These are phyloP conservation scores for Mesaphorura yosii DNA, from an alignment of 1,140 invertebrate genomes.

Conservation along the genomic window DNA sequence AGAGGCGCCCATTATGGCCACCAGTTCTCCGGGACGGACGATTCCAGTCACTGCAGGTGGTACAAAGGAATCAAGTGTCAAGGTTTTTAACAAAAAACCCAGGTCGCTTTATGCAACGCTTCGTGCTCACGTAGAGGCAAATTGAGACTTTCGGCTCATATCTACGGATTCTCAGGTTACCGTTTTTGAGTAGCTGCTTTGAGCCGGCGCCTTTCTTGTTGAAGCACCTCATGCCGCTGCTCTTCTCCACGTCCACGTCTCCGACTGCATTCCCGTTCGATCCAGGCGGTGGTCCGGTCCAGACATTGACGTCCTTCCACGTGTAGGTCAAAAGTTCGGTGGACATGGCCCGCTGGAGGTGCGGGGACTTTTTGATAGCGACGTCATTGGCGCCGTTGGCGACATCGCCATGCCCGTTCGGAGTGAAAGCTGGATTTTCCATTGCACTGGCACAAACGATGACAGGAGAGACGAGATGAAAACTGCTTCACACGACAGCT, in stretches of 20 bases:
- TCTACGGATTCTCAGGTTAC: background rate
- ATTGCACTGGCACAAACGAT: no score
- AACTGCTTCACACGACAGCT: no score
- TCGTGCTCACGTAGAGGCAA: no score
- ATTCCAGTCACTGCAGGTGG: background rate
- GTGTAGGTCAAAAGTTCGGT: constrained; percentile 1
- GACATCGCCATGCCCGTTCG: no score
- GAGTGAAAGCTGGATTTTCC: no score
- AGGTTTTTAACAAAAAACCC: no score
- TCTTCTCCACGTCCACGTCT: background rate
- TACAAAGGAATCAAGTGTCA: no score
- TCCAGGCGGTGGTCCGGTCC: background rate
- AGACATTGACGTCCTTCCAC: constrained; percentile 5
- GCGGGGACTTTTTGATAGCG: no score
- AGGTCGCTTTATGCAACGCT: no score
- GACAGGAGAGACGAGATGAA: no score
- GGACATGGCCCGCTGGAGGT: background rate
- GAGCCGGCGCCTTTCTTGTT: background rate
- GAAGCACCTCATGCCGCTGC: background rate
- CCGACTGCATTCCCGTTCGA: background rate
- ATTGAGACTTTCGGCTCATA: no score
- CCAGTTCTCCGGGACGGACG: constrained; percentile 41
- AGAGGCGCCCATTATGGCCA: constrained; percentile 46
- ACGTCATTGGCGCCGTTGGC: no score
- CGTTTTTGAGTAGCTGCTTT: background rate